Evolutionary conservation across 2,888 invertebrate genomes (phyloP).

Genomic region (Latheticus oryzae): DNA sequence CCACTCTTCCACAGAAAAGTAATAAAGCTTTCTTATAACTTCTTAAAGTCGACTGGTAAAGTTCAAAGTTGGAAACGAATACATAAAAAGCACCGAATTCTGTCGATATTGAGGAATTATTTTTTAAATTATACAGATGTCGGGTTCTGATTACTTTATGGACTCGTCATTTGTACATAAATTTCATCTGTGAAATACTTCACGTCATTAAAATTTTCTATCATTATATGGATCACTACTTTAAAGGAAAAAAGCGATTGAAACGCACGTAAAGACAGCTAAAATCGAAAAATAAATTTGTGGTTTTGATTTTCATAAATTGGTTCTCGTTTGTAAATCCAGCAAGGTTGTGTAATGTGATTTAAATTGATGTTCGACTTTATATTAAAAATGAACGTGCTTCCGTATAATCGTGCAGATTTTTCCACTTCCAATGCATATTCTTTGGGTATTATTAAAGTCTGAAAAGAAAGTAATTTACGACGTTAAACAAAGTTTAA

Average conservation of each 20-base stretch:
- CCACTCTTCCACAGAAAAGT: conserved; percentile 53
- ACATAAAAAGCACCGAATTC: conserved; percentile 49
- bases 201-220: background rate
- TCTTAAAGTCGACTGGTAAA: conserved; percentile 50
- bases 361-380: conserved; percentile 45
- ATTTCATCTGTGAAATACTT: background rate
- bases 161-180: conserved; percentile 47
- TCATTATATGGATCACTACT: background rate
- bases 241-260: no score
- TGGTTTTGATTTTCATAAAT: conserved; percentile 47
- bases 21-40: conserved; percentile 57
- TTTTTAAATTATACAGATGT: conserved; percentile 57
- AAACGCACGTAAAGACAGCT: no score
- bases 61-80: conserved; percentile 50
- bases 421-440: conserved; percentile 34
- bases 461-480: conserved; percentile 30
- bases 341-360: conserved; percentile 39
- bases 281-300: conserved; percentile 28
- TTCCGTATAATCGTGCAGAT: conserved; percentile 28
- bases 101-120: conserved; percentile 54
- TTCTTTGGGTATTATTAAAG: conserved; percentile 29
- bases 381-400: conserved; percentile 35
- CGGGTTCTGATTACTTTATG: conserved; percentile 52
- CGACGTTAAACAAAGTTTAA: conserved; percentile 28
- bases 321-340: conserved; percentile 40